phyloP scores from a whole-genome alignment of 2,888 invertebrate species.

The Stenichneumon culpator region DNA sequence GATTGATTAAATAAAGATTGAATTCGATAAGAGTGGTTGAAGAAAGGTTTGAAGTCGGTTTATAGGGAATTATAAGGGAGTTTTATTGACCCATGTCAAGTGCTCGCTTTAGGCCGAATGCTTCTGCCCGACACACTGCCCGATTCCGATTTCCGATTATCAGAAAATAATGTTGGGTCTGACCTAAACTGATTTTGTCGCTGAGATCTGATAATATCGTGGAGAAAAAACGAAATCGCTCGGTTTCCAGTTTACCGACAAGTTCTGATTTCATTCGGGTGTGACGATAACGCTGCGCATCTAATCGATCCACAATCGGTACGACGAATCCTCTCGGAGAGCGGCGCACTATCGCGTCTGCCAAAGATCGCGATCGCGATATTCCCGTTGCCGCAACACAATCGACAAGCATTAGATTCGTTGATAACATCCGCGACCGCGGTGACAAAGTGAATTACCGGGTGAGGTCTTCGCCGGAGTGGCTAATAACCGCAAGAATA shows the following conservation, averaged over 20 bases:
- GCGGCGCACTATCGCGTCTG: not conserved
- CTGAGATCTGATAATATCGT: not conserved
- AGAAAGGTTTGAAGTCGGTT: not conserved
- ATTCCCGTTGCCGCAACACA: constrained; percentile 13
- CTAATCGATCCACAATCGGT: constrained; percentile 37
- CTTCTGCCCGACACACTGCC: no score
- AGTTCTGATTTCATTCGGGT: not conserved
- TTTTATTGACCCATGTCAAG: not conserved
- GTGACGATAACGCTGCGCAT: not conserved
- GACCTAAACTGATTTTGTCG: not conserved
- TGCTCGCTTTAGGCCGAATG: not conserved
- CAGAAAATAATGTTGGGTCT: no score
- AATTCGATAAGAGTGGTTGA: not conserved
- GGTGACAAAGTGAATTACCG: constrained; percentile 58
- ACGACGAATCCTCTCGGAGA: not conserved
- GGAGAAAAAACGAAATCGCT: not conserved
- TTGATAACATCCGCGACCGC: constrained; percentile 54
- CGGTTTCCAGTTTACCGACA: not conserved
- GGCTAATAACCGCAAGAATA: constrained; percentile 47
- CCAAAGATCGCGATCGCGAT: constrained; percentile 8
- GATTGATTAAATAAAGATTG: not conserved
- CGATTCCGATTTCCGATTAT: no score
- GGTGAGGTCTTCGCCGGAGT: constrained; percentile 32
- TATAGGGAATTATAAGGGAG: not conserved
- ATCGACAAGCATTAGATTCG: constrained; percentile 56